phyloP scores from a whole-genome alignment of 2,797 vertebrate genomes.

The Aphelocoma californica region DNA sequence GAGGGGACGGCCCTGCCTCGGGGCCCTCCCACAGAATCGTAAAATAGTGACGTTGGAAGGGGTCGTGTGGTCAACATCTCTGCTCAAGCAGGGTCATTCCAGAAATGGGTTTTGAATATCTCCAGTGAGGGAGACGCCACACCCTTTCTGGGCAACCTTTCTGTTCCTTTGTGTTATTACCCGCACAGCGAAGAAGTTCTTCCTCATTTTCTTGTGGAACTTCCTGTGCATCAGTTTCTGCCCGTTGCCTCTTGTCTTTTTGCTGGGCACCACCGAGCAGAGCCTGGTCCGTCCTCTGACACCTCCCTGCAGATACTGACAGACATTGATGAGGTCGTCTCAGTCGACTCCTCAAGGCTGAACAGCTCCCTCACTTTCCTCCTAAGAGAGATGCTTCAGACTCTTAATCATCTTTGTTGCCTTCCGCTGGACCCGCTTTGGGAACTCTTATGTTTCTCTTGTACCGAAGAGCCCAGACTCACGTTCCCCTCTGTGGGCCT shows the following conservation, averaged over 20 bases:
- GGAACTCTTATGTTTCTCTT: not conserved
- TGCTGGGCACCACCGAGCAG: not conserved
- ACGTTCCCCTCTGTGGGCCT: not conserved
- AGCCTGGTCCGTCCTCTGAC: not conserved
- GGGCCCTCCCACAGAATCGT: not conserved
- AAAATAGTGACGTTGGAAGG: not conserved
- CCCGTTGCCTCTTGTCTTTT: not conserved
- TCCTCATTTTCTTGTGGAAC: not conserved
- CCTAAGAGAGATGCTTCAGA: not conserved
- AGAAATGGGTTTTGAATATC: not conserved
- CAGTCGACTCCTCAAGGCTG: not conserved
- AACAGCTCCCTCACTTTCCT: not conserved
- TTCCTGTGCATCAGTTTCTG: not conserved
- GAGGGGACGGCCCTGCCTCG: not conserved
- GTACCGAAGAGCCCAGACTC: too few relatives aligned
- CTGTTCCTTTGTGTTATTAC: not conserved
- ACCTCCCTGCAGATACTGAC: too few relatives aligned
- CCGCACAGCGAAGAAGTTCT: not conserved
- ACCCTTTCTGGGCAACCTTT: not conserved
- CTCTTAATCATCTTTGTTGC: not conserved
- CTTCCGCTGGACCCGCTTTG: fast-evolving
- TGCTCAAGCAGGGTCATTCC: not conserved
- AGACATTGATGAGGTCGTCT: not conserved
- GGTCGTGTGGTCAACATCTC: fast-evolving
- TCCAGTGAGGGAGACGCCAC: not conserved